Conservation (phyloP, 1,140 invertebrate genomes). For the Bemisia tabaci region DNA sequence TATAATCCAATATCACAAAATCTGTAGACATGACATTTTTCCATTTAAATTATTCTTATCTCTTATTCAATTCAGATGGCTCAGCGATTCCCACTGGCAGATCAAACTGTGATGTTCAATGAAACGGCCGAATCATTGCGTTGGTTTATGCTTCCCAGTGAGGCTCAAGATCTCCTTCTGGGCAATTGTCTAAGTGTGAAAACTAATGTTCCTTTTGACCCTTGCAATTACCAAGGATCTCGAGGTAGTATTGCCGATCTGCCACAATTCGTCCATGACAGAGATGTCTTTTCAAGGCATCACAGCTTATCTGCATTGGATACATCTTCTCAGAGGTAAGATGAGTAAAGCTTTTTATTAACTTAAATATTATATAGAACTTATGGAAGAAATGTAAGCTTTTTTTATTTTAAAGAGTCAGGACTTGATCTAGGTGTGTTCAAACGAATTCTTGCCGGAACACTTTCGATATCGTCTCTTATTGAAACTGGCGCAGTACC, state of each 20-base stretch:
- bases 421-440: too few relatives aligned
- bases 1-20: too few relatives aligned
- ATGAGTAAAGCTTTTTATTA: too few relatives aligned
- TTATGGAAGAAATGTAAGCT: too few relatives aligned
- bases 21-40: too few relatives aligned
- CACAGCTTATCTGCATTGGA: slow-evolving; percentile 46
- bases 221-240: slow-evolving; percentile 28
- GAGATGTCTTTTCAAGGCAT: slow-evolving; percentile 29
- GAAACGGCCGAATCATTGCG: slow-evolving; percentile 49
- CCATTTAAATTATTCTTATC: too few relatives aligned
- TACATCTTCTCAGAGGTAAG: slow-evolving; percentile 16
- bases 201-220: slow-evolving; percentile 57
- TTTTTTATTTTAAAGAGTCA: too few relatives aligned
- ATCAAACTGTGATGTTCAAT: slow-evolving; percentile 55
- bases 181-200: slow-evolving; percentile 58
- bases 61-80: slow-evolving; percentile 47
- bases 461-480: too few relatives aligned
- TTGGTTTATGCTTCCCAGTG: slow-evolving; percentile 74
- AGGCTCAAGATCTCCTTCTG: slow-evolving; percentile 55
- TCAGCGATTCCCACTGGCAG: slow-evolving; percentile 51
- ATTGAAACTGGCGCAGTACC: too few relatives aligned
- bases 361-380: too few relatives aligned
- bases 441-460: too few relatives aligned
- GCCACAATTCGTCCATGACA: slow-evolving; percentile 15
- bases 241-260: slow-evolving; percentile 26